phyloP scores from a whole-genome alignment of 2,888 invertebrate genomes.

The Oligia strigilis region DNA sequence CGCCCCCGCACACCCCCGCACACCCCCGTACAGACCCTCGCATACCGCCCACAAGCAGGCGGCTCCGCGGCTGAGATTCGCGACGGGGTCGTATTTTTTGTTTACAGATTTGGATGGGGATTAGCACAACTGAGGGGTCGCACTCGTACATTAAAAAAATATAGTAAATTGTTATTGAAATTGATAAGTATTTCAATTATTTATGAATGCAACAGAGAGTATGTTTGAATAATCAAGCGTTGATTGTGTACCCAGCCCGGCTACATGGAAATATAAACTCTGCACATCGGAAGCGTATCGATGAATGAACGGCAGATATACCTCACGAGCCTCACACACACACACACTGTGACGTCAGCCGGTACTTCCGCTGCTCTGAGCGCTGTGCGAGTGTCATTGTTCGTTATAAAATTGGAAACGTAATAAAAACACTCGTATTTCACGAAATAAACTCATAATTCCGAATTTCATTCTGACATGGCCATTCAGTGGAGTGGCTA shows the following conservation, averaged over 20 bases:
- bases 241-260: neutral
- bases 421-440: conserved; percentile 77
- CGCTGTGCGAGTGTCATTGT: conserved; percentile 55
- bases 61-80: conserved; percentile 43
- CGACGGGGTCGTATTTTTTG: conserved; percentile 57
- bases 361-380: conserved; percentile 39
- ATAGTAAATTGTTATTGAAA: conserved; percentile 1
- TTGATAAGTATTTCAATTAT: conserved; percentile 1
- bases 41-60: neutral
- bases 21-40: conserved; percentile 1
- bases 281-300: neutral
- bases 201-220: neutral
- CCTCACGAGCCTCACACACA: conserved; percentile 4
- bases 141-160: conserved; percentile 2
- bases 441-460: conserved; percentile 73
- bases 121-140: conserved; percentile 33
- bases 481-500: conserved; percentile 63
- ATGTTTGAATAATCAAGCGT: conserved; percentile 12
- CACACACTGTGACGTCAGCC: conserved; percentile 12
- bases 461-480: conserved; percentile 64
- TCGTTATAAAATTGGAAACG: conserved; percentile 66
- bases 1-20: neutral
- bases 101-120: conserved; percentile 57
- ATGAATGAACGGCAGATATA: conserved; percentile 18
- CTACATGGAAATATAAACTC: neutral